Percentiles rank a stretch among this genome's conserved stretches.
Conservation (phyloP, 2,888 invertebrate species). For the Biston betularia region DNA sequence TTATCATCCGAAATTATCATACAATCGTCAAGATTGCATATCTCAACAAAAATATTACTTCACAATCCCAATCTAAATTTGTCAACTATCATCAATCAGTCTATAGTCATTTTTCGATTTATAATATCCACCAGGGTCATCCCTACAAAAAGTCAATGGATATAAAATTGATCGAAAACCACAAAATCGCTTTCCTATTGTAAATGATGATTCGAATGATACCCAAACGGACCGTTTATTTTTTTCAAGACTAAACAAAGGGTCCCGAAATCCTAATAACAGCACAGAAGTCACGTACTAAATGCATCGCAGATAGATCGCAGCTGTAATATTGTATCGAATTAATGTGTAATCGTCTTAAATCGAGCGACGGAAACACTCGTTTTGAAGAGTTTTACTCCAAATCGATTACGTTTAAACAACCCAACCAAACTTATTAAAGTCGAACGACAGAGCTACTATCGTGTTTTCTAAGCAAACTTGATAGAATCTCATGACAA, state of each 20-base stretch:
- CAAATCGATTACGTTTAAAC: slow-evolving; percentile 78
- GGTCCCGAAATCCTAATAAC: slow-evolving; percentile 63
- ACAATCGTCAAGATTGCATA: too few species aligned
- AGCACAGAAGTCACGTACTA: slow-evolving; percentile 80
- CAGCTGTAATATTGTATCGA: slow-evolving; percentile 59
- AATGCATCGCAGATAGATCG: slow-evolving; percentile 74
- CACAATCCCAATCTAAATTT: too few species aligned
- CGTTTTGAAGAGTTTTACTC: slow-evolving; percentile 53
- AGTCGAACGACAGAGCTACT: background rate
- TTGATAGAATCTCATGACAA: background rate
- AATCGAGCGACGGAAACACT: slow-evolving; percentile 77
- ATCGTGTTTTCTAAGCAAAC: background rate
- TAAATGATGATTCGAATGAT: slow-evolving; percentile 38
- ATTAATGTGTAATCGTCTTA: slow-evolving; percentile 61
- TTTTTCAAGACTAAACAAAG: slow-evolving; percentile 58
- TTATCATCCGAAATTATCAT: too few species aligned
- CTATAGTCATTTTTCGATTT: too few species aligned
- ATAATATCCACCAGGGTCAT: background rate
- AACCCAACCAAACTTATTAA: background rate
- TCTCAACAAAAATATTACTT: too few species aligned
- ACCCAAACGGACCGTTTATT: slow-evolving; percentile 43
- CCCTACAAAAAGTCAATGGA: slow-evolving; percentile 29
- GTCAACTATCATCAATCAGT: too few species aligned
- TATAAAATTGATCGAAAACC: slow-evolving; percentile 23
- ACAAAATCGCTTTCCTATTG: slow-evolving; percentile 18